These are phyloP conservation scores for Doryteuthis pealeii DNA, from an alignment of 1,140 invertebrate species.

Conservation along the genomic window DNA sequence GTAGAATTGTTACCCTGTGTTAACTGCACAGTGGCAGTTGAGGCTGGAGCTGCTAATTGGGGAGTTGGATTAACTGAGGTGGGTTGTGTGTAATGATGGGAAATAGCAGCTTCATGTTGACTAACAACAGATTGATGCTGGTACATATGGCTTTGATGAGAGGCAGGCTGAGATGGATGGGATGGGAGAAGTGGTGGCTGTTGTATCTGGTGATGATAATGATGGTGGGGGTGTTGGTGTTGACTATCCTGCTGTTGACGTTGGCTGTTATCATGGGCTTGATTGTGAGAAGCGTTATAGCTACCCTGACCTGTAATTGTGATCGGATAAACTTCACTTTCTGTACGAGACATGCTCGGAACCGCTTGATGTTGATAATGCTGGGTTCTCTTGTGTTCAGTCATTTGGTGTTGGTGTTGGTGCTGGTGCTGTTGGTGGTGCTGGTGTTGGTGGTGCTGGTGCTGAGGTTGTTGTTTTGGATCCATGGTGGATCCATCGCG, in stretches of 20 bases:
- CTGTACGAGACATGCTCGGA: not conserved
- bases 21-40: not conserved
- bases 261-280: not conserved
- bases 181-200: not conserved
- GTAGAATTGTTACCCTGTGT: not conserved
- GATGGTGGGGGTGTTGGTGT: not conserved
- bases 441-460: not conserved
- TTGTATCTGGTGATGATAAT: not conserved
- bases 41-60: not conserved
- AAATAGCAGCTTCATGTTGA: not conserved
- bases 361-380: not conserved
- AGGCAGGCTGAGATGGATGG: not conserved
- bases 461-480: not conserved
- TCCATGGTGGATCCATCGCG: not conserved
- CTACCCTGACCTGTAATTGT: not conserved
- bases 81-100: not conserved
- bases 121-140: not conserved
- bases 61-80: not conserved
- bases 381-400: not conserved
- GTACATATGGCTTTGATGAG: constrained; percentile 6
- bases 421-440: no score
- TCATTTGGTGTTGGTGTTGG: no score
- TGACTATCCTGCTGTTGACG: not conserved
- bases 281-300: not conserved
- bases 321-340: not conserved